Evolutionary conservation across 2,113 vertebrate genomes (phyloP), one percentile per base, ranked within the genome.

Genomic region (Actenoides lindsayi): DNA sequence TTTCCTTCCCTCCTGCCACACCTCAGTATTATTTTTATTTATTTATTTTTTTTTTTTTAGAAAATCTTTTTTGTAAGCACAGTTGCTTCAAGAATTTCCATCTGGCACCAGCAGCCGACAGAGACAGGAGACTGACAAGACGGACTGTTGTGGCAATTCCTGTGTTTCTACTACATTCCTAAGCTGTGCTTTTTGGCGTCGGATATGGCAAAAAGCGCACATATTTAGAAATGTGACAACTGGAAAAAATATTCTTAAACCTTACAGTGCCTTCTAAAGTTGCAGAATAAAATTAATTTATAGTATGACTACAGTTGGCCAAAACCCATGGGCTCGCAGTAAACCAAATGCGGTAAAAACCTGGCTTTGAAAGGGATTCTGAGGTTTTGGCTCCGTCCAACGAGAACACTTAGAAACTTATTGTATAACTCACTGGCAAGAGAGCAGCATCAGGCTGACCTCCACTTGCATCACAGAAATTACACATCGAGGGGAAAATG

Each of bases 271-370:
- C 84, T 97, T 94, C 92, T 94, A 94, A 97, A 97, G 87, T 91
- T 96, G 93, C 94, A 94, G 90, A 97, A 95, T 88, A 94, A 97
- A 90, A 85, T 94, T 92, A 95, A 97, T 97, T 97, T 96, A 97
- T 93, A 67, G 87, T 59, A 96, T 51, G 63, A 57, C 91, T 92
- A 30, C 4, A 78, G 73, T 84, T 59, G 70, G 96, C 97, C 94
- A 94, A 90, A 91, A 92, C 5, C 44, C 78, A 77, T 21, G 88
- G 79, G 75, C 87, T 96, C 21, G 3, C 91, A 92, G 83, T 81
- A 80, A 85, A 95, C 81, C 94, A 81, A 93, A 95, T 21, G 95
- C 76, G 73, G 87, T 87, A 95, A 95, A 95, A 92, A 80, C 42
- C 74, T 81, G 79, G 83, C 88, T 95, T 93, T 51, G 87, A 96